A percentile compares a stretch with the other conserved stretches of the same genome.
phyloP scores from a whole-genome alignment of 2,888 invertebrate species.

The Acleris literana region DNA sequence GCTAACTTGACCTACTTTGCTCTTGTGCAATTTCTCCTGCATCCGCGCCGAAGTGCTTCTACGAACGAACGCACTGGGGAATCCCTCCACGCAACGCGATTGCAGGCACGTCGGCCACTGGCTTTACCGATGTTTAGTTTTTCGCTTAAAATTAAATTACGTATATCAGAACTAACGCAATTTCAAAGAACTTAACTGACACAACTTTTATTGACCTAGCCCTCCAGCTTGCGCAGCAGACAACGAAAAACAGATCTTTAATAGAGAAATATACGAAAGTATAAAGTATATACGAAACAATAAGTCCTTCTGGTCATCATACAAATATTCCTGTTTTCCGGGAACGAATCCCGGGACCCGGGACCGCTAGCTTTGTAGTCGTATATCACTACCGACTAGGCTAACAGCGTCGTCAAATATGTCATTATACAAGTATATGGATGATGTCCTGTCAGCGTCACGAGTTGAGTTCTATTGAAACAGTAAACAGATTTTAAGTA shows the following conservation, averaged over 20 bases:
- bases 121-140: constrained; percentile 48
- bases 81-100: constrained; percentile 58
- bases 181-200: no score
- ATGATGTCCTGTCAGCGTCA: constrained; percentile 4
- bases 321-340: no score
- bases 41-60: constrained; percentile 61
- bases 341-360: no score
- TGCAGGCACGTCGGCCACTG: constrained; percentile 21
- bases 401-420: neutral
- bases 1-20: constrained; percentile 79
- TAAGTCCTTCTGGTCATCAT: no score
- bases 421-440: neutral
- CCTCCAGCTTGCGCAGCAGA: no score
- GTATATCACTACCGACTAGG: neutral
- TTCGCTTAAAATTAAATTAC: neutral
- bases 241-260: no score
- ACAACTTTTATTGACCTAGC: no score
- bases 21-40: constrained; percentile 80
- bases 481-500: constrained; percentile 59
- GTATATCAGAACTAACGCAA: neutral
- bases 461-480: constrained; percentile 37
- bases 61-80: constrained; percentile 74
- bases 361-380: no score
- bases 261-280: no score
- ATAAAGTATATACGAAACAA: no score